These are phyloP conservation scores for Acromyrmex echinatior DNA, from an alignment of 1,140 invertebrate species.

Conservation along the genomic window DNA sequence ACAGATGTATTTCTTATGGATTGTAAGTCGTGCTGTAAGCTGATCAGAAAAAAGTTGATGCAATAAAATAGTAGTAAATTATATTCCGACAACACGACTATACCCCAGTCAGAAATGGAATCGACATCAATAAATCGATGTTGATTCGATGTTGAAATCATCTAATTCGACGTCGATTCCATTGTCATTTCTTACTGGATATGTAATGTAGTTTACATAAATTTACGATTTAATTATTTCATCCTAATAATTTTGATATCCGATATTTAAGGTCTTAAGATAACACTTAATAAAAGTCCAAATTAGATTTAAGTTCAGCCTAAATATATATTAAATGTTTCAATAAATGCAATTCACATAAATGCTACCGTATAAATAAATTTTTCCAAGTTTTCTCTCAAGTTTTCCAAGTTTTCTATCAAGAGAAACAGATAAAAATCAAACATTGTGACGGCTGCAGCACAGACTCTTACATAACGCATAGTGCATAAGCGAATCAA, in stretches of 20 bases:
- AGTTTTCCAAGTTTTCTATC: no score
- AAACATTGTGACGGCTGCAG: no score
- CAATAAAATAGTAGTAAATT: neutral
- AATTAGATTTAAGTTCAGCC: neutral
- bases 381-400: neutral
- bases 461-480: no score
- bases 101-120: neutral
- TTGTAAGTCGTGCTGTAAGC: neutral
- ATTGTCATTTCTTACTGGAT: no score
- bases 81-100: neutral
- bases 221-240: neutral
- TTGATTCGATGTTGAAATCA: no score
- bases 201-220: neutral
- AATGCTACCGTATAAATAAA: neutral
- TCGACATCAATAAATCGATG: no score
- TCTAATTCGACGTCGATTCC: no score
- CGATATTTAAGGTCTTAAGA: neutral
- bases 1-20: slow-evolving; percentile 20
- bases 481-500: no score
- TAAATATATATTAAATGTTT: neutral
- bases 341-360: neutral
- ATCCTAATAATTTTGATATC: neutral
- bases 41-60: neutral
- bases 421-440: no score
- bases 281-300: neutral